phyloP scores from a whole-genome alignment of 2,113 vertebrate species.

The Arenaria interpres region DNA sequence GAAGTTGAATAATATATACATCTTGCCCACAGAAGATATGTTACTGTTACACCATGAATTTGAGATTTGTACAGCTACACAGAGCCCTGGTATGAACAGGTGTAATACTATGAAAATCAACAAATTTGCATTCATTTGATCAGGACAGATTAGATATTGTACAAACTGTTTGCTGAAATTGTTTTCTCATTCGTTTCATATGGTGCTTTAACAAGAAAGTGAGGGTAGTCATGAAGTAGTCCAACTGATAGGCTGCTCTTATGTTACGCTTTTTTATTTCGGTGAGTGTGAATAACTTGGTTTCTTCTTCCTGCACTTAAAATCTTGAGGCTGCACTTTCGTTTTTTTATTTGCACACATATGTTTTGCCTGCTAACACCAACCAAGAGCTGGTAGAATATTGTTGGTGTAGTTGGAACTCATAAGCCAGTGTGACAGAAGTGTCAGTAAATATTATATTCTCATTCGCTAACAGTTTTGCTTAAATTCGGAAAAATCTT shows the following conservation, averaged over 20 bases:
- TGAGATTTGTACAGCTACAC: background rate
- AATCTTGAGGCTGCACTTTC: background rate
- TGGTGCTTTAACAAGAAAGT: background rate
- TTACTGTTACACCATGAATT: background rate
- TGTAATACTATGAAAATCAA: background rate
- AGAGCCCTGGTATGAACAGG: background rate
- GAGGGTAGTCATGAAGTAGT: background rate
- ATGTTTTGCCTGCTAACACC: background rate
- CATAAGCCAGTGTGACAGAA: background rate
- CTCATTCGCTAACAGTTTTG: background rate
- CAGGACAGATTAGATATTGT: background rate
- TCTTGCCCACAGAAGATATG: background rate
- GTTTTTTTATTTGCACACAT: background rate
- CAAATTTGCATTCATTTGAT: background rate
- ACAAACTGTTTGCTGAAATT: background rate
- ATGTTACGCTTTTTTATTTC: background rate
- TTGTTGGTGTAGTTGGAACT: background rate
- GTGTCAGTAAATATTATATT: background rate
- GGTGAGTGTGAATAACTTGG: background rate
- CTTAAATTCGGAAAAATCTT: constrained; percentile 22
- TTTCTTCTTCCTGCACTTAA: background rate
- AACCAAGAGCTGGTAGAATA: background rate
- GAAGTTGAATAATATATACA: background rate
- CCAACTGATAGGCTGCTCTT: background rate
- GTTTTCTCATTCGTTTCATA: background rate